Percentiles rank a stretch among this genome's conserved stretches.
Evolutionary conservation across 2,113 vertebrate genomes (phyloP).

Genomic region (Spilogale gracilis): DNA sequence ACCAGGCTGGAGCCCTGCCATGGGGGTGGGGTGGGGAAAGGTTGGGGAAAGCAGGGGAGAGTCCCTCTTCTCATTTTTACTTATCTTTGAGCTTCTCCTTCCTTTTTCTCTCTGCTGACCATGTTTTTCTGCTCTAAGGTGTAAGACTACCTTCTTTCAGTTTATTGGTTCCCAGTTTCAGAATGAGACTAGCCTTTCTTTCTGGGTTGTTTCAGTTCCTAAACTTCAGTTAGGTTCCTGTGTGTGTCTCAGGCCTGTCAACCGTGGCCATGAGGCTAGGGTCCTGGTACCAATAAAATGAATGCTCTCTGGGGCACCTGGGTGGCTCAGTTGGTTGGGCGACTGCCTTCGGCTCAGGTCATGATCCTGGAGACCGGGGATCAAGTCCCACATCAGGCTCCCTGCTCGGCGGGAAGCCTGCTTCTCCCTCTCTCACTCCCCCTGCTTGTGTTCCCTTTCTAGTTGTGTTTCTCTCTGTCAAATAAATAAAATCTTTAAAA

Average conservation of each 20-base stretch:
- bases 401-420: too few species aligned
- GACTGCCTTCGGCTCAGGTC: too few species aligned
- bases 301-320: neutral
- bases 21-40: neutral
- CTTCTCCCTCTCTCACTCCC: too few species aligned
- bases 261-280: too few species aligned
- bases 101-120: neutral
- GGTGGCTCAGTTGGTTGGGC: too few species aligned
- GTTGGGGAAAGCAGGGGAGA: neutral
- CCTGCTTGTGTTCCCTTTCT: too few species aligned
- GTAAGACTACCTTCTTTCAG: neutral
- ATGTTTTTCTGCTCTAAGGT: neutral
- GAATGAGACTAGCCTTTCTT: neutral
- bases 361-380: too few species aligned
- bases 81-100: neutral
- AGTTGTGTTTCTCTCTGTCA: too few species aligned
- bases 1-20: neutral
- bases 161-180: neutral
- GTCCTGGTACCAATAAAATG: neutral
- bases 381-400: too few species aligned
- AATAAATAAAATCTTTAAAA: too few species aligned
- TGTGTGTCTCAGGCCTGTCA: neutral
- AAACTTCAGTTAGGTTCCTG: neutral
- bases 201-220: neutral
- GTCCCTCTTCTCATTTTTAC: neutral